Evolutionary conservation across 2,113 vertebrate species (phyloP).

Genomic region (Oryzias javanicus): DNA sequence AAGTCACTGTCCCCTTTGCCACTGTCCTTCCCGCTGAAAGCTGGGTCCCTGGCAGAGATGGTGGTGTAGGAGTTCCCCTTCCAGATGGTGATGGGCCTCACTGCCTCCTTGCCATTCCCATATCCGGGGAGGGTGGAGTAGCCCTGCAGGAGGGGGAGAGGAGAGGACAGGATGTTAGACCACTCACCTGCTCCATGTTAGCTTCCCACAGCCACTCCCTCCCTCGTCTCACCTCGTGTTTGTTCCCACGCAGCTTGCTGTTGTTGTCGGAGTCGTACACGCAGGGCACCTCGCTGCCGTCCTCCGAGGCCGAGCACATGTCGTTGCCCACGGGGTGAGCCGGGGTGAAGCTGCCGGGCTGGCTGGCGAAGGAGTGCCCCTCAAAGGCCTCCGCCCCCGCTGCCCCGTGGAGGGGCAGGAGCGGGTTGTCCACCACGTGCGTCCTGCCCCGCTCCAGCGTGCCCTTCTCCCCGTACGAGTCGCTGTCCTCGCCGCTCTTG

Average conservation of each 20-base stretch:
- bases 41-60: constrained; percentile 87
- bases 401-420: constrained; percentile 68
- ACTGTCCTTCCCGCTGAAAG: constrained; percentile 97
- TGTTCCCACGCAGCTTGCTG: constrained; percentile 79
- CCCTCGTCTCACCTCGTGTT: constrained; percentile 82
- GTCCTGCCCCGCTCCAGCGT: constrained; percentile 79
- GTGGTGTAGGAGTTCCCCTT: constrained; percentile 95
- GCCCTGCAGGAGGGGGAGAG: constrained; percentile 69
- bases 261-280: constrained; percentile 88
- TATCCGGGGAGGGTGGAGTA: constrained; percentile 84
- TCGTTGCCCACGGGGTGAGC: constrained; percentile 76
- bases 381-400: constrained; percentile 78
- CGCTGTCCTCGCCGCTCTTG: constrained; percentile 73
- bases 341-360: constrained; percentile 81
- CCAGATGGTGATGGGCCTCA: constrained; percentile 90
- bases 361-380: constrained; percentile 84
- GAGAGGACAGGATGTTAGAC: constrained; percentile 1
- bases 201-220: background rate
- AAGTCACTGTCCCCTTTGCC: constrained; percentile 98
- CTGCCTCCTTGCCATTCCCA: constrained; percentile 82
- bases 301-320: constrained; percentile 79
- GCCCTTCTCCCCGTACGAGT: constrained; percentile 76
- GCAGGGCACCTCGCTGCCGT: constrained; percentile 79
- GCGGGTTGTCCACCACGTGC: constrained; percentile 76
- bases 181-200: constrained; percentile 6